A percentile compares a stretch with the other conserved stretches of the same genome.
phyloP scores from a whole-genome alignment of 2,888 invertebrate species.

The Metalampra italica region DNA sequence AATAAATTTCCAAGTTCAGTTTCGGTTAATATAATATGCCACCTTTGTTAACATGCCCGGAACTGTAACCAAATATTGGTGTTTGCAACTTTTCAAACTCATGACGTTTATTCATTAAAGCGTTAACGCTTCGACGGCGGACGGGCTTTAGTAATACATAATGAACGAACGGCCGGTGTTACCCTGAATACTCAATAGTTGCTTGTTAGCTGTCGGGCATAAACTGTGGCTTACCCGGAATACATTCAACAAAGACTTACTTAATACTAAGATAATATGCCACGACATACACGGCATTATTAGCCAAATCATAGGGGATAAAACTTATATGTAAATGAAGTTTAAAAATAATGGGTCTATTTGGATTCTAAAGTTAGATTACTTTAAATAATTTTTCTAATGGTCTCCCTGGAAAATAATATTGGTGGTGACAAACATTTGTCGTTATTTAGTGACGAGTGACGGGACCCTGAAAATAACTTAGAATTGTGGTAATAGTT shows the following conservation, averaged over 20 bases:
- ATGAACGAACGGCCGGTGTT: neutral
- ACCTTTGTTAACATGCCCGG: slow-evolving; percentile 54
- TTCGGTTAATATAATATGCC: slow-evolving; percentile 61
- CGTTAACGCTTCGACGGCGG: slow-evolving; percentile 19
- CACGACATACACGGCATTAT: neutral
- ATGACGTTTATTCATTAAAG: slow-evolving; percentile 36
- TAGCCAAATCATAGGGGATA: neutral
- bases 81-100: slow-evolving; percentile 41
- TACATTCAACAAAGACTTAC: too few relatives aligned
- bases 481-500: too few relatives aligned
- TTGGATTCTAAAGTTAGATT: too few relatives aligned
- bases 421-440: too few relatives aligned
- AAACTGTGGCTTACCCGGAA: too few relatives aligned
- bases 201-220: neutral
- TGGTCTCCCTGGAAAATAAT: too few relatives aligned
- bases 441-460: too few relatives aligned
- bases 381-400: too few relatives aligned
- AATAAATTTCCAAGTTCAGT: slow-evolving; percentile 59
- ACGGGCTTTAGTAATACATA: neutral
- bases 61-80: slow-evolving; percentile 57
- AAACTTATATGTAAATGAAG: too few relatives aligned
- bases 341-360: too few relatives aligned
- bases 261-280: neutral
- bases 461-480: too few relatives aligned
- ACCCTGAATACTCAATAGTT: neutral